Evolutionary conservation across 2,113 vertebrate genomes (phyloP).

Genomic region (Actenoides lindsayi): DNA sequence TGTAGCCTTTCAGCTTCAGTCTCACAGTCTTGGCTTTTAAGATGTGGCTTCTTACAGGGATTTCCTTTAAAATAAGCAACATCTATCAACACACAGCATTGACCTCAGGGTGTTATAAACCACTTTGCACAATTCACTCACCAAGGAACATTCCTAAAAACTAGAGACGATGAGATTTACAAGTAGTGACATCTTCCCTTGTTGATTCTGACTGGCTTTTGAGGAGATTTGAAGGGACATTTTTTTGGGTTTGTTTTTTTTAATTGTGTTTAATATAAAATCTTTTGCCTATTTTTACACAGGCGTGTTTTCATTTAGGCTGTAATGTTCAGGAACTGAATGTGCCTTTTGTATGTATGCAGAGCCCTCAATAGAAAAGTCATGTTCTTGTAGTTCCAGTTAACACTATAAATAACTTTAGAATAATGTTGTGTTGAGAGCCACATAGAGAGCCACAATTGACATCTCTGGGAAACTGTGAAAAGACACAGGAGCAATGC

Average conservation of each 20-base stretch:
- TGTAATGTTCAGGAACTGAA: conserved; percentile 19
- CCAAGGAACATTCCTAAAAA: background rate
- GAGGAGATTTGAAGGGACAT: background rate
- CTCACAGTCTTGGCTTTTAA: background rate
- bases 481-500: background rate
- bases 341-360: conserved; percentile 13
- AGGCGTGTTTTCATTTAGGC: conserved; percentile 59
- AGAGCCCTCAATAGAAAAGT: conserved; percentile 3
- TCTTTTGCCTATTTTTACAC: background rate
- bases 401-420: conserved; percentile 31
- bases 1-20: background rate
- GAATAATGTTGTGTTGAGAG: background rate
- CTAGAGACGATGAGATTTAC: background rate
- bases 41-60: background rate
- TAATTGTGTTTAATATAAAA: background rate
- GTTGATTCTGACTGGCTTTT: background rate
- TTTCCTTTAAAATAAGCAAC: background rate
- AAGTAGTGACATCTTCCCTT: background rate
- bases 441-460: background rate
- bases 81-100: background rate
- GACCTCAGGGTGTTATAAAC: background rate
- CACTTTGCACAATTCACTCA: background rate
- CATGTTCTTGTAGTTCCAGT: background rate
- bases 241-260: background rate
- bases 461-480: background rate